A percentile compares a stretch with the other conserved stretches of the same genome.
phyloP scores from a whole-genome alignment of 2,888 invertebrate species.

The Cinara cedri region DNA sequence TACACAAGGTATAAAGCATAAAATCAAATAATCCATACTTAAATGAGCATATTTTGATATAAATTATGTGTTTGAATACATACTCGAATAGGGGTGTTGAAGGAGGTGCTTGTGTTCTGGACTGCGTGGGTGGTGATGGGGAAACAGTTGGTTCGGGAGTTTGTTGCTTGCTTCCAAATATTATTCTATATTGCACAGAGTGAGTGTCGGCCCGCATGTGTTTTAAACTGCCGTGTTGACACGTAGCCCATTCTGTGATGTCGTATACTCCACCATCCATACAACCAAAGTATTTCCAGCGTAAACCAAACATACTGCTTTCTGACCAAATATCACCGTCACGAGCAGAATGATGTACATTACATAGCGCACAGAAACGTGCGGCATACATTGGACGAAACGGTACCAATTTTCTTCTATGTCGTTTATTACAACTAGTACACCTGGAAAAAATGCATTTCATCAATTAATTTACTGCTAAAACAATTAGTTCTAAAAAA shows the following conservation, averaged over 20 bases:
- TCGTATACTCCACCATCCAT: constrained; percentile 96
- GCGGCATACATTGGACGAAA: constrained; percentile 86
- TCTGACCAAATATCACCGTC: constrained; percentile 98
- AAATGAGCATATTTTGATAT: background rate
- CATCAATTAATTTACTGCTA: background rate
- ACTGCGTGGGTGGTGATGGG: constrained; percentile 54
- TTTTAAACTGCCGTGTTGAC: constrained; percentile 79
- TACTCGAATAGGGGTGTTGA: constrained; percentile 57
- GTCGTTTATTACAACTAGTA: constrained; percentile 90
- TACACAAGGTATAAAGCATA: too few species aligned
- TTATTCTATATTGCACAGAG: constrained; percentile 86
- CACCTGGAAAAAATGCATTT: constrained; percentile 68
- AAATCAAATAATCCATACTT: too few species aligned
- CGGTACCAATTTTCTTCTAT: constrained; percentile 83
- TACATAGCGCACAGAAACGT: constrained; percentile 86
- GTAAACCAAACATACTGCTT: constrained; percentile 83
- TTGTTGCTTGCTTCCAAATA: constrained; percentile 72
- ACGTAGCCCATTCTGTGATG: constrained; percentile 96
- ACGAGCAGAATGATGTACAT: constrained; percentile 86
- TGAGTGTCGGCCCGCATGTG: constrained; percentile 91
- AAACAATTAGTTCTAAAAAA: background rate
- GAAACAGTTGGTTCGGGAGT: constrained; percentile 57
- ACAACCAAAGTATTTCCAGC: constrained; percentile 94
- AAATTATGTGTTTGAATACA: background rate
- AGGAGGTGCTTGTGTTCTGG: constrained; percentile 58